Evolutionary conservation across 23 tunicate species (phyloP).

Genomic region (Trididemnum miniatum): DNA sequence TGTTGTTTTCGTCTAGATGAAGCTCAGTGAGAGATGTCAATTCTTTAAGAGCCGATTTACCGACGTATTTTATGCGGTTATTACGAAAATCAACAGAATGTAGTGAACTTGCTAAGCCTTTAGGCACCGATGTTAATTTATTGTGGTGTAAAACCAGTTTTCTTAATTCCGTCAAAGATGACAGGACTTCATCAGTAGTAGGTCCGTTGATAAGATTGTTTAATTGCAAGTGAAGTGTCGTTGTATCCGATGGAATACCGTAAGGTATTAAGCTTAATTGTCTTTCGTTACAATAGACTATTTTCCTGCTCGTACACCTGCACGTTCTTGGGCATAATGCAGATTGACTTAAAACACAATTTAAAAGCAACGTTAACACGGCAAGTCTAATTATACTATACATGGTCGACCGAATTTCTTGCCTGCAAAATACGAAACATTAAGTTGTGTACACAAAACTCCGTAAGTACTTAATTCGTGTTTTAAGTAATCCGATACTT

Average conservation of each 20-base stretch:
- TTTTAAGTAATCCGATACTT: too few relatives aligned
- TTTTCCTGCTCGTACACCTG: conserved; percentile 56
- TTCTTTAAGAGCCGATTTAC: conserved; percentile 37
- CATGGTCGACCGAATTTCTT: too few relatives aligned
- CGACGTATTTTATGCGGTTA: conserved; percentile 56
- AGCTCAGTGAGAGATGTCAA: conserved; percentile 37
- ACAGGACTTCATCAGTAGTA: conserved; percentile 36
- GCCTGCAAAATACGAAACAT: too few relatives aligned
- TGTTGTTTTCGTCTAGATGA: conserved; percentile 64
- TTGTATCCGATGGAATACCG: conserved; percentile 68
- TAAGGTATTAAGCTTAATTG: conserved; percentile 46
- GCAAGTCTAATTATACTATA: too few relatives aligned
- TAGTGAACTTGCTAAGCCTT: conserved; percentile 46
- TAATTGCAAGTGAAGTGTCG: conserved; percentile 41
- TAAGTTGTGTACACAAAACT: too few relatives aligned
- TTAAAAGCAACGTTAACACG: too few relatives aligned
- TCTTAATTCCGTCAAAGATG: conserved; percentile 12
- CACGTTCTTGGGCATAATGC: conserved; percentile 66
- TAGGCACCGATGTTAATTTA: conserved; percentile 52
- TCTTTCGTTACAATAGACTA: conserved; percentile 68
- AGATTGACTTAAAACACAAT: too few relatives aligned
- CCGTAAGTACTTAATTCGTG: too few relatives aligned
- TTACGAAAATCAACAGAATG: conserved; percentile 13
- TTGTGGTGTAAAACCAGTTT: conserved; percentile 44
- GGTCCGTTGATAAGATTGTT: conserved; percentile 64